Evolutionary conservation across 2,113 vertebrate genomes (phyloP).

Genomic region (Pygoscelis adeliae): DNA sequence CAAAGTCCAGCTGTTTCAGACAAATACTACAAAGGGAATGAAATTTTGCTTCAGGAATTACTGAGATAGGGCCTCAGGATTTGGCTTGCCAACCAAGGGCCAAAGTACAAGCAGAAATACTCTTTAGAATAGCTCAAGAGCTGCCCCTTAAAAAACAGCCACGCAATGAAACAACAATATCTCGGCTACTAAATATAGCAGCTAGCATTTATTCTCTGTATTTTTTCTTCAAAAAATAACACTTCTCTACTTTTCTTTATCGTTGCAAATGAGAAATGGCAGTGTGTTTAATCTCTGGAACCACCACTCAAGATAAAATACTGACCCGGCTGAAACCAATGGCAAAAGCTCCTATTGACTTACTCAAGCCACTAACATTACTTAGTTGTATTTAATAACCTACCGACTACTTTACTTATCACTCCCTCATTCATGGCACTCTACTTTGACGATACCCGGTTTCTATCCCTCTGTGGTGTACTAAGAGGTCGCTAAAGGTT

Average conservation of each 20-base stretch:
- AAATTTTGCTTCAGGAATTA: background rate
- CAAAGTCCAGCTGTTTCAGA: background rate
- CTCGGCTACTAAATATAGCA: constrained; percentile 18
- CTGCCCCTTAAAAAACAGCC: background rate
- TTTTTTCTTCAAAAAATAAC: background rate
- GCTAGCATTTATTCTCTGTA: background rate
- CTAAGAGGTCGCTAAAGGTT: background rate
- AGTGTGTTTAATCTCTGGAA: constrained; percentile 4
- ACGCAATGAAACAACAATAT: background rate
- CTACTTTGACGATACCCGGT: background rate
- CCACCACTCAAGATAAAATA: background rate
- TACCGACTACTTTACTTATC: background rate
- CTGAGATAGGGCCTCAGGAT: background rate
- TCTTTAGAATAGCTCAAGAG: background rate
- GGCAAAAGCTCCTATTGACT: background rate
- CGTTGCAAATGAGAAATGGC: constrained; percentile 24
- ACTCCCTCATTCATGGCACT: background rate
- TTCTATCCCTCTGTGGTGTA: background rate
- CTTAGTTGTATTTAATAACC: background rate
- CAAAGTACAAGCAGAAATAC: background rate
- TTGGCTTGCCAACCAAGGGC: background rate
- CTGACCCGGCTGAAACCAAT: background rate
- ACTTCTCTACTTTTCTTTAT: background rate
- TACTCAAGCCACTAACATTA: background rate
- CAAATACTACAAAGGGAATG: background rate